A percentile compares a stretch with the other conserved stretches of the same genome.
Evolutionary conservation across 2,797 vertebrate species (phyloP).

Genomic region (Rhincodon typus): DNA sequence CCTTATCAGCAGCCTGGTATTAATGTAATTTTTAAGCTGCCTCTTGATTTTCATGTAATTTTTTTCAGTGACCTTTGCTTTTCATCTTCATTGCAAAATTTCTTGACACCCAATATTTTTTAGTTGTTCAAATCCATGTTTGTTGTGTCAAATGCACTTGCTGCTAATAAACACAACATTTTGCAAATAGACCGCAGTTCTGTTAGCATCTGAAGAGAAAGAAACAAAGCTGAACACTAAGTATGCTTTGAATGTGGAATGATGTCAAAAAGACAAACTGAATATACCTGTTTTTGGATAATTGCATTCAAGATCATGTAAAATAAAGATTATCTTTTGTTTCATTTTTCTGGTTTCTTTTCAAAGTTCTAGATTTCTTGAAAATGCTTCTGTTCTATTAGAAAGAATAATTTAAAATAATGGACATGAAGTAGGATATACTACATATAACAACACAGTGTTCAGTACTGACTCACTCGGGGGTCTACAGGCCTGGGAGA

Average conservation of each 20-base stretch:
- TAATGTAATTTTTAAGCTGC: not conserved
- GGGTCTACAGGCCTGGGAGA: not conserved
- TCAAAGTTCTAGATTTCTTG: not conserved
- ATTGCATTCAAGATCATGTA: not conserved
- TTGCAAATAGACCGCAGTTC: not conserved
- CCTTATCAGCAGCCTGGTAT: not conserved
- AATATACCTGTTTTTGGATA: not conserved
- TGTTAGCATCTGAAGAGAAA: not conserved
- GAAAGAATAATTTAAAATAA: not conserved
- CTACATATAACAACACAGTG: not conserved
- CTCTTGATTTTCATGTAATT: not conserved
- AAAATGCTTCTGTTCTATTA: not conserved
- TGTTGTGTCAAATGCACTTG: not conserved
- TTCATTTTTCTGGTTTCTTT: not conserved
- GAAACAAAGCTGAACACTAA: not conserved
- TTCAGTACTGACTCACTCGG: not conserved
- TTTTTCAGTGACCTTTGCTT: not conserved
- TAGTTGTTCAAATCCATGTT: not conserved
- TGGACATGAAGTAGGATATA: not conserved
- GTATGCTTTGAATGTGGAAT: too few species aligned
- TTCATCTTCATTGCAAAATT: not conserved
- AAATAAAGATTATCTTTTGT: conserved; percentile 12
- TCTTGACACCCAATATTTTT: not conserved
- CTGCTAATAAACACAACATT: not conserved
- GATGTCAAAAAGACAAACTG: too few species aligned